Conservation (phyloP, 2,797 vertebrate genomes). For the Nannoperca australis region DNA sequence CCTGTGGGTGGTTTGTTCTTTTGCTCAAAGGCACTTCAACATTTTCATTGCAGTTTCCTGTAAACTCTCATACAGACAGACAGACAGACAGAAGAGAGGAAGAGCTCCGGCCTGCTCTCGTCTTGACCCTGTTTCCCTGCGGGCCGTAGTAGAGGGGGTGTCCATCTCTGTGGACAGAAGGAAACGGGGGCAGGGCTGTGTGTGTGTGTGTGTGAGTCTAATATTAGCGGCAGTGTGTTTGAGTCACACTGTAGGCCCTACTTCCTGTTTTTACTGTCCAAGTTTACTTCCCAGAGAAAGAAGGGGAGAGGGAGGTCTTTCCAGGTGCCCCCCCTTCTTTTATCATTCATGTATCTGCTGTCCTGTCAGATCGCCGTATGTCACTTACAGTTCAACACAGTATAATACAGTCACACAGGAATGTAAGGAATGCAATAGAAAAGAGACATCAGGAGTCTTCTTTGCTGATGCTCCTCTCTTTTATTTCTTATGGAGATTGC, state of each 20-base stretch:
- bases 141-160: slow-evolving; percentile 66
- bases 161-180: slow-evolving; percentile 72
- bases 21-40: not conserved
- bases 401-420: not conserved
- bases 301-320: slow-evolving; percentile 50
- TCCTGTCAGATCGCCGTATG: not conserved
- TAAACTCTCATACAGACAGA: slow-evolving; percentile 14
- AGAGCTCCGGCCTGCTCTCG: slow-evolving; percentile 44
- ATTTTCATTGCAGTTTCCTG: not conserved
- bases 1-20: no score
- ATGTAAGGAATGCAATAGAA: slow-evolving; percentile 38
- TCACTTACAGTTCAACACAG: not conserved
- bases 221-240: slow-evolving; percentile 83
- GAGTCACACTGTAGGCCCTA: slow-evolving; percentile 83
- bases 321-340: slow-evolving; percentile 16
- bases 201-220: slow-evolving; percentile 61
- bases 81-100: slow-evolving; percentile 42
- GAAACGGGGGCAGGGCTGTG: slow-evolving; percentile 71
- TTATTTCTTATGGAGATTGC: not conserved
- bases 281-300: slow-evolving; percentile 81
- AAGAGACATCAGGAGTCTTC: not conserved
- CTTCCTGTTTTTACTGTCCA: slow-evolving; percentile 88
- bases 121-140: slow-evolving; percentile 65
- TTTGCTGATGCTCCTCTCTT: not conserved
- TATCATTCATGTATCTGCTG: slow-evolving; percentile 6